Base-by-base conservation (phyloP, 2,113 vertebrate genomes). In the Chloropsis cyanopogon region DNA sequence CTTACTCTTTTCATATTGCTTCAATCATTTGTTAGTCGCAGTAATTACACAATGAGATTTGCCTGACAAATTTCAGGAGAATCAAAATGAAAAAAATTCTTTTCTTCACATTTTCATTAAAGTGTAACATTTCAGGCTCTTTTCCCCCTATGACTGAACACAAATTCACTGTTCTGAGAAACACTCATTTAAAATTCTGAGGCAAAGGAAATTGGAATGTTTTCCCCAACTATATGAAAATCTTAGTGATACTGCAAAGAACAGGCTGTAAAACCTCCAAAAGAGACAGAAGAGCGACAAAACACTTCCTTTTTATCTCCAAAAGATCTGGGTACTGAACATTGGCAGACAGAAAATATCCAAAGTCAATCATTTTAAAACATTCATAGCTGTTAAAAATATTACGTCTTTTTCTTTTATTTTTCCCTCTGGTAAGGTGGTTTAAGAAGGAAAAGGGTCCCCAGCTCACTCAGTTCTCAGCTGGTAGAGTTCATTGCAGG, bases 11-110 rank as follows among this genome's bases (percentile, higher is more conserved):
- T 71, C 68, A 83, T 31, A 63, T 41, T 47, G 63, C 47, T 86
- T 90, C 79, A 63, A 71, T 54, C n/a, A 71, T 94, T 93, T 94
- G 46, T 86, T 90, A 73, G 71, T 23, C 86, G 92, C 52, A 77
- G n/a, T 41, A 96, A 88, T 52, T 66, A 78, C 79, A 88, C 71
- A 93, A 80, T 66, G 60, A 83, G 59, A 86, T 64, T 83, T 93
- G 75, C 35, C 47, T 42, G 31, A 96, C 68, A 96, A 91, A 93
- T 78, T 94, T 92, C 79, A 93, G 29, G 21, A 59, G 50, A 86
- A 81, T 50, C 26, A 86, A 90, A 94, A 86, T 37, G 4, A 11
- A 53, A 82, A 54, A 49, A 44, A 66, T 3, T 10, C 5, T 89
- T 52, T 77, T 78, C 31, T 69, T 76, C 49, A 66, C 13, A 52